phyloP scores from a whole-genome alignment of 2,888 invertebrate genomes.

The Eupithecia centaureata region DNA sequence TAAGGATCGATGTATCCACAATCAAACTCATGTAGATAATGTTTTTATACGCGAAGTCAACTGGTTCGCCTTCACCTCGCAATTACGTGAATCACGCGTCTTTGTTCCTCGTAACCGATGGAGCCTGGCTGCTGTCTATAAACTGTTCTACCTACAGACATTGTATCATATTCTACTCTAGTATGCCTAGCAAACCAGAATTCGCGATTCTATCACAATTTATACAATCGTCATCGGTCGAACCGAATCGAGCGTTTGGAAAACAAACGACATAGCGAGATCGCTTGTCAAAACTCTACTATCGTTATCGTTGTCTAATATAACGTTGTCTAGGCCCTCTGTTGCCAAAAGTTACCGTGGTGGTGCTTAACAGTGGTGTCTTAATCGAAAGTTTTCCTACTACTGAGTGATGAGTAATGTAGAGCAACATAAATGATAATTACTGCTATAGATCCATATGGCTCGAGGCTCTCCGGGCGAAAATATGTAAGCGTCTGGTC shows the following conservation, averaged over 20 bases:
- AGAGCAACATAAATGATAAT: no score
- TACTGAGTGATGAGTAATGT: neutral
- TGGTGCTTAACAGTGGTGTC: neutral
- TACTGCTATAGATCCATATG: no score
- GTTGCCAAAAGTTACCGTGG: neutral
- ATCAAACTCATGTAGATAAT: slow-evolving; percentile 8
- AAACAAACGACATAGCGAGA: no score
- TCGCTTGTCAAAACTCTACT: no score
- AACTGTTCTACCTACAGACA: neutral
- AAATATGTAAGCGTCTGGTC: no score
- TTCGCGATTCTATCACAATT: no score
- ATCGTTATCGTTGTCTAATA: no score
- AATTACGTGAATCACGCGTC: slow-evolving; percentile 28
- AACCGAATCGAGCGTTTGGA: no score
- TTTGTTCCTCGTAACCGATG: slow-evolving; percentile 8
- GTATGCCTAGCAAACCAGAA: no score
- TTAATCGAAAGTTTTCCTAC: neutral
- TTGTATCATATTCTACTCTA: neutral
- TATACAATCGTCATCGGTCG: no score
- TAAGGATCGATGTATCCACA: neutral
- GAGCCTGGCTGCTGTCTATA: neutral
- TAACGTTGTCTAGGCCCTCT: no score
- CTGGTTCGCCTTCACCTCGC: slow-evolving; percentile 31
- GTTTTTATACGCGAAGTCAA: slow-evolving; percentile 12
- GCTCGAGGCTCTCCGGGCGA: no score